Base-by-base conservation (phyloP, 2,888 invertebrate genomes). In the Vannuccia rotundouncinata region DNA sequence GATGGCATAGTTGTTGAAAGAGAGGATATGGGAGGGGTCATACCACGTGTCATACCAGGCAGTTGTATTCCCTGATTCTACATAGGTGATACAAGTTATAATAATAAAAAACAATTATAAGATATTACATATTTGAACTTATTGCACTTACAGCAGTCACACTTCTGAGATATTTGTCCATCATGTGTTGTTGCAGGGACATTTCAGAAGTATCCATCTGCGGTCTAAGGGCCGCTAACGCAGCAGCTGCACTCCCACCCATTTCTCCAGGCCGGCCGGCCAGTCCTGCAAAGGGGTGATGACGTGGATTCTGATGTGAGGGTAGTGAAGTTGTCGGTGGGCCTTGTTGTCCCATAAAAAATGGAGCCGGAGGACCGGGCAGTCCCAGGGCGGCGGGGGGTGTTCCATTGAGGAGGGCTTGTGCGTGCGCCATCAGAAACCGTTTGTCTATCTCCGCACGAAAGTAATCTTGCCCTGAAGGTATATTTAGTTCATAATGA, bases 401-500 rank as follows among this genome's bases (percentile, higher is more conserved):
- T 17, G 10, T 27, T 13, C 66, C 66, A 22, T 22, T 66, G 10
- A 66, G 5, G 17, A 66, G 66, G 17, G 66, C 66, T 27, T 66
- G 66, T 5, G 66, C 66, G 10, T 66, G 66, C 10, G 66, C 66
- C 22, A 66, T 66, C 22, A 66, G 66, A 27, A 66, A 66, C 2
- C 66, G 66, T 27, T 66, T 66, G 22, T 66, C 66, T 27, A 66
- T 66, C 66, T 66, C 66, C 25, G 66, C 25, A 27, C 66, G 66
- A 2, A 66, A 27, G 22, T 66, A 66, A 2, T 66, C 66, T 5
- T 5, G 66, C 5, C 66, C 66, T 5, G 45, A n/a, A n/a, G n/a
- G n/a, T n/a, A n/a, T n/a, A n/a, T n/a, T n/a, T n/a, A n/a, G n/a
- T n/a, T n/a, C n/a, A n/a, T n/a, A n/a, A n/a, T n/a, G n/a, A n/a